Base-by-base conservation (phyloP, 2,113 vertebrate genomes). In the Antennarius striatus region DNA sequence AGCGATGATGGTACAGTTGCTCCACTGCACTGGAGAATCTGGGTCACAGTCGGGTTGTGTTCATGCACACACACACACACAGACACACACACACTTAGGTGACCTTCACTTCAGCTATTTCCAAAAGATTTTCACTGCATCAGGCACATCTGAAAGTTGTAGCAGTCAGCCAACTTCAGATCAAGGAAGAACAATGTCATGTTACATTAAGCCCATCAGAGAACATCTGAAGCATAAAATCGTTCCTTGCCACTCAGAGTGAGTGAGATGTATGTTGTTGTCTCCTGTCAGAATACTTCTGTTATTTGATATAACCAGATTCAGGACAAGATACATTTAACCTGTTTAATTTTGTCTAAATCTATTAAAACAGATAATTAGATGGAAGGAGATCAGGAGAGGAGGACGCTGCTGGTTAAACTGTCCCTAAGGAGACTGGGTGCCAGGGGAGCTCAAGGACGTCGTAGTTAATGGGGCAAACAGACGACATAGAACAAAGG, bases 401-500 rank as follows among this genome's bases (percentile, higher is more conserved):
- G 55, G 65, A 72, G 46, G 54, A 77, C 42, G 4, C 40, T 51
- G 55, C 56, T 63, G 68, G 71, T 78, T 63, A 65, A 73, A 71
- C 71, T 9, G 14, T 43, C 63, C 60, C 56, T 10, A 73, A 70
- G 75, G 69, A 82, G 57, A 70, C 16, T 6, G 15, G 42, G 68
- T 71, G 59, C 78, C 73, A 79, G 66, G 74, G 78, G 80, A 83
- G 70, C 77, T 83, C 75, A 87, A 88, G 84, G 87, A 87, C 83
- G 56, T 68, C 63, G 56, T 62, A 68, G 77, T 79, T 90, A 89
- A 87, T 88, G 81, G 82, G 22, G 69, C 82, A 81, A 82, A 60
- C 57, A 74, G 58, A 79, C 78, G 83, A 84, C 78, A 56, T 60
- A n/a, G 60, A 71, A 60, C 59, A 78, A 60, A 81, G 72, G 71